Percentiles rank a stretch among this genome's conserved stretches.
Conservation (phyloP, 1,140 invertebrate genomes). For the Dreissena polymorpha region DNA sequence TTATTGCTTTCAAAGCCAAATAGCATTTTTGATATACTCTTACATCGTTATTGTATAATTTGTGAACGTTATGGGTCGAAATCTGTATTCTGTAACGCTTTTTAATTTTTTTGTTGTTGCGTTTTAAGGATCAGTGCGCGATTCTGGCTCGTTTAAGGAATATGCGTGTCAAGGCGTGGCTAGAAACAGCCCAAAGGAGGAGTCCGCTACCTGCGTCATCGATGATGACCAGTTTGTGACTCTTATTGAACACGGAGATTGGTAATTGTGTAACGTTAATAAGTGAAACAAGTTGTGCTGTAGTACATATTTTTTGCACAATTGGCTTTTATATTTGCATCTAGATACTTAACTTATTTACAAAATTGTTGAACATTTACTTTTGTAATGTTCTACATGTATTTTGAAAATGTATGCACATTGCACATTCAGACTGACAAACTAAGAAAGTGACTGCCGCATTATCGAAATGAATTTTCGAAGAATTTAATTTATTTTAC, state of each 20-base stretch:
- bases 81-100: background rate
- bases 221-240: constrained; percentile 34
- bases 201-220: constrained; percentile 20
- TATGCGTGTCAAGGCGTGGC: constrained; percentile 20
- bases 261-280: background rate
- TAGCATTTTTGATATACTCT: background rate
- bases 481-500: too few relatives aligned
- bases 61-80: background rate
- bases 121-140: background rate
- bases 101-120: background rate
- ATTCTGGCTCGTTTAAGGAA: background rate
- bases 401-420: too few relatives aligned
- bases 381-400: too few relatives aligned
- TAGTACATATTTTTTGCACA: too few relatives aligned
- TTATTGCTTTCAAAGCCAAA: background rate
- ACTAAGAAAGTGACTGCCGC: too few relatives aligned
- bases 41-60: background rate
- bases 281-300: too few relatives aligned
- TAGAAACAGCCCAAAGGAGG: background rate
- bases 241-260: constrained; percentile 42
- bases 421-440: too few relatives aligned
- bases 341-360: too few relatives aligned
- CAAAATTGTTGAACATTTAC: too few relatives aligned
- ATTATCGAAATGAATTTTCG: too few relatives aligned
- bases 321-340: too few relatives aligned